These are phyloP conservation scores for Gari tellinella DNA, from an alignment of 2,888 invertebrate species.

Conservation along the genomic window DNA sequence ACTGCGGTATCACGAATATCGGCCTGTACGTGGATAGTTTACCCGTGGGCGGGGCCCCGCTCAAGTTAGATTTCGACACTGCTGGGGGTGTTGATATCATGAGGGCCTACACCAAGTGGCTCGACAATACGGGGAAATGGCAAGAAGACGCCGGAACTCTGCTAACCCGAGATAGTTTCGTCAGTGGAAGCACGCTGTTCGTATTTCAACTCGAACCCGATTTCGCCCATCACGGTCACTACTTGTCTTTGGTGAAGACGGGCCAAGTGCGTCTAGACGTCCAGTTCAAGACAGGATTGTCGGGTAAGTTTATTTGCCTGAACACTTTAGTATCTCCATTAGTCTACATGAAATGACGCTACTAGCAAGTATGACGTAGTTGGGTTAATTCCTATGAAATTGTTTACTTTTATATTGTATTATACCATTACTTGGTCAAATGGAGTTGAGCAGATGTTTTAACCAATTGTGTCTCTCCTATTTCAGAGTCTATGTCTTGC, in stretches of 20 bases:
- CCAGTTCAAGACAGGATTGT: no score
- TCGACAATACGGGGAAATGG: slow-evolving; percentile 33
- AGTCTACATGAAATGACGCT: no score
- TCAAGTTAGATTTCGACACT: slow-evolving; percentile 18
- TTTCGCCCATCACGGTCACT: no score
- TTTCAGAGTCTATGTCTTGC: slow-evolving; percentile 17
- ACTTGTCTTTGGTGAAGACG: no score
- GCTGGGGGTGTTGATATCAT: slow-evolving; percentile 8
- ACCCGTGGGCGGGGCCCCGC: slow-evolving; percentile 33
- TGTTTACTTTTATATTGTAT: no score
- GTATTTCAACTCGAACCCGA: no score
- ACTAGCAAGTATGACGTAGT: slow-evolving; percentile 12
- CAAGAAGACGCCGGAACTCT: slow-evolving; percentile 10
- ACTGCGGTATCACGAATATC: slow-evolving; percentile 30
- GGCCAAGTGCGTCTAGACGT: no score
- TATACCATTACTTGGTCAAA: no score
- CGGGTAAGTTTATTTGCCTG: background rate
- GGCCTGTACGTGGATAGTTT: slow-evolving; percentile 39
- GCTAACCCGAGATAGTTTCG: no score
- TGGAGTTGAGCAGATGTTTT: no score
- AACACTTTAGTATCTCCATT: slow-evolving; percentile 11
- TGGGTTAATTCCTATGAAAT: no score
- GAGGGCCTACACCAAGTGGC: slow-evolving; percentile 30
- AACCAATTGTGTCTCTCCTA: background rate
- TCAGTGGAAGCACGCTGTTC: no score